A percentile compares a stretch with the other conserved stretches of the same genome.
phyloP scores from a whole-genome alignment of 2,113 vertebrate species.

The human (Homo sapiens) region GRCh38 chr2:221385001-221385500 shows the following conservation, averaged over 20 bases:
- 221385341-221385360: not conserved
- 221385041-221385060: not conserved
- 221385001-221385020: not conserved
- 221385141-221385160: not conserved
- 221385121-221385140: not conserved
- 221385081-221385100: not conserved
- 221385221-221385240: not conserved
- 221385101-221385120: not conserved
- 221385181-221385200: not conserved
- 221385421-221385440: not conserved
- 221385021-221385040: not conserved
- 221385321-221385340: not conserved
- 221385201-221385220: too few relatives aligned
- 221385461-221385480: not conserved
- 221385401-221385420: not conserved
- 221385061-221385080: not conserved
- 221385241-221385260: not conserved
- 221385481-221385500: not conserved
- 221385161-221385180: not conserved
- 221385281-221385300: not conserved
- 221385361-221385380: not conserved
- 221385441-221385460: not conserved
- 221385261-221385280: not conserved
- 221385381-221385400: not conserved
- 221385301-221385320: not conserved